Evolutionary conservation across 2,888 invertebrate species (phyloP).

Genomic region (Ptychoptera contaminata): DNA sequence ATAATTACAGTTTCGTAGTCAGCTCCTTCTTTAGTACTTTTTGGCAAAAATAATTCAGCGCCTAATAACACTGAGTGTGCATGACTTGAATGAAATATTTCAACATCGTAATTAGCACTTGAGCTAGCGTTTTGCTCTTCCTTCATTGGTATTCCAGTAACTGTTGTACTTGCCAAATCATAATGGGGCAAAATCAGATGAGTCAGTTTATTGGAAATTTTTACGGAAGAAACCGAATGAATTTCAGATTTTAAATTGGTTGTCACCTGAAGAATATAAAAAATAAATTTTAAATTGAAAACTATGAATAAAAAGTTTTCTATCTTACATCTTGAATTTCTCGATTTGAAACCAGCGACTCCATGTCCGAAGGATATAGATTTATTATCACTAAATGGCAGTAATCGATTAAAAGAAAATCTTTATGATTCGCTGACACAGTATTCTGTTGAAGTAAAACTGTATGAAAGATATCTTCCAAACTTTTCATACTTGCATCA

Average conservation of each 20-base stretch:
- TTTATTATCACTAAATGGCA: conserved; percentile 85
- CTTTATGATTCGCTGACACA: conserved; percentile 41
- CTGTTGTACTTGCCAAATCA: conserved; percentile 85
- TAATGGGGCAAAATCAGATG: conserved; percentile 72
- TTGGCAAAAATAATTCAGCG: conserved; percentile 34
- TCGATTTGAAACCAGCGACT: conserved; percentile 60
- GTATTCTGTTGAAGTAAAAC: conserved; percentile 71
- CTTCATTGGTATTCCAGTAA: conserved; percentile 99
- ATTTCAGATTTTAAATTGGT: conserved; percentile 62
- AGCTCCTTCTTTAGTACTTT: conserved; percentile 53
- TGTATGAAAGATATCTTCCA: conserved; percentile 75
- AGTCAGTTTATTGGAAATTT: conserved; percentile 56
- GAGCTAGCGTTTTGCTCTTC: conserved; percentile 97
- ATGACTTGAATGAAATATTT: conserved; percentile 77
- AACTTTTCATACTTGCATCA: conserved; percentile 68
- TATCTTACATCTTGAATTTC: conserved; percentile 38
- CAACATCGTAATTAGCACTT: conserved; percentile 97
- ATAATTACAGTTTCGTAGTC: conserved; percentile 53
- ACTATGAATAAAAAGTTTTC: too few species aligned
- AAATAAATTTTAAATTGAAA: too few species aligned
- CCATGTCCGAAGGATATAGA: conserved; percentile 67
- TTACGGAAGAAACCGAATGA: conserved; percentile 60
- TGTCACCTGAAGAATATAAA: conserved; percentile 39
- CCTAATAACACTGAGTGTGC: conserved; percentile 75
- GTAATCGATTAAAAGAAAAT: conserved; percentile 60